Evolutionary conservation across 1,140 invertebrate species (phyloP), one percentile per base, ranked within the genome.

Genomic region (Eurosta solidaginis): DNA sequence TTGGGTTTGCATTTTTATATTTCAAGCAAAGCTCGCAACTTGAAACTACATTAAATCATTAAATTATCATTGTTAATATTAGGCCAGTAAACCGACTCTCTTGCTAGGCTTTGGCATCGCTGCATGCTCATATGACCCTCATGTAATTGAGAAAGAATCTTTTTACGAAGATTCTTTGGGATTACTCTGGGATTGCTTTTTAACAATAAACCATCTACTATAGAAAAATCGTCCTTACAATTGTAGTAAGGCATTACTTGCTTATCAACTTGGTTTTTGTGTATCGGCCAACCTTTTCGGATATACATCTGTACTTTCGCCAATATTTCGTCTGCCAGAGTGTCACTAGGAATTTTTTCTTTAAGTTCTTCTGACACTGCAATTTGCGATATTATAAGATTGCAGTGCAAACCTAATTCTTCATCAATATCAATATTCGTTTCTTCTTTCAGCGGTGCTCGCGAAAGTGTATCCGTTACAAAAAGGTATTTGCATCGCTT

Each of bases 11-110:
- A 49, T 52, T 75, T 77, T 27, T 73, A 49, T 79, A 44, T 54
- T 47, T 44, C 25, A 74, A 22, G 45, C 75, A 79, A 49, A 33
- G 45, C 20, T 79, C 45, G 84, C 89, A 90, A 78, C 83, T 84
- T 44, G 77, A 75, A 36, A 90, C 81, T 25, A 84, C 78, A 74
- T 88, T 81, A 83, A 86, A 83, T 42, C 90, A n/a, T n/a, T n/a
- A n/a, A n/a, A n/a, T n/a, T 89, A 74, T 90, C 83, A 68, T 83
- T 84, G 47, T 81, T 81, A 78, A 90, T 89, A 36, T 82, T 84
- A 20, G 89, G 88, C 88, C 89, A 90, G 80, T 83, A 90, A 42
- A 90, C 79, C 44, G 83, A 77, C 76, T 88, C 82, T 78, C 84
- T 81, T 29, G 89, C 88, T 77, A 81, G 79, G 33, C 77, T 73